Base-by-base conservation (phyloP, 1,140 invertebrate species). In the Drosophila chauvacae region DNA sequence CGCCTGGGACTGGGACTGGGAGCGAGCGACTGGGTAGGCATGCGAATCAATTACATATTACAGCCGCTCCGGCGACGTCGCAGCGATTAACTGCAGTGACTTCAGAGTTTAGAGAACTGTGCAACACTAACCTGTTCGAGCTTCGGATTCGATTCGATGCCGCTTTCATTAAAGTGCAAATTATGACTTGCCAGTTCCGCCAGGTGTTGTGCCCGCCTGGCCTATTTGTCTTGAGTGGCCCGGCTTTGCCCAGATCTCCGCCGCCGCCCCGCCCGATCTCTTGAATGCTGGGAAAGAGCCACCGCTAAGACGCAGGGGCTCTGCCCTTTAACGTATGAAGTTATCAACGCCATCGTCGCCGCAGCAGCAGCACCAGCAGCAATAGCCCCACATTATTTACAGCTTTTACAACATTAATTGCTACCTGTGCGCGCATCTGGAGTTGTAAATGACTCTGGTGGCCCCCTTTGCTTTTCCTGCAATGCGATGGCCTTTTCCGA, bases 151-250 rank as follows among this genome's bases (percentile, higher is more conserved):
- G 60, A 37, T 51, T 57, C 60, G 59, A 42, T 77, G 83, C 77
- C 81, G 85, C 85, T 90, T 88, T 88, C 85, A 90, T 90, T 90
- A 90, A 90, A 90, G 85, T 90, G 85, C 85, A 90, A 90, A 90
- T 90, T 90, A 90, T 90, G 85, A 90, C 81, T 90, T 79, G 85
- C 77, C 85, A 90, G 85, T 90, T 90, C 85, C 85, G 85, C 85
- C 85, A 90, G 85, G 85, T 90, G 85, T 90, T 88, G 86, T 72
- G 76, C 66, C 66, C 66, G 81, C 85, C 86, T 81, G 78, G 78
- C 81, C 85, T 81, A 90, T 90, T 90, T 90, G 85, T 90, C 85
- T 90, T 90, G 77, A 78, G 71, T 71, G 64, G 61, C 61, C 42
- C 37, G 42, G 63, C 66, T 41, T 53, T 53, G 48, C 42, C 33